Evolutionary conservation across 2,113 vertebrate genomes (phyloP).

Genomic region (Mungos mungo): DNA sequence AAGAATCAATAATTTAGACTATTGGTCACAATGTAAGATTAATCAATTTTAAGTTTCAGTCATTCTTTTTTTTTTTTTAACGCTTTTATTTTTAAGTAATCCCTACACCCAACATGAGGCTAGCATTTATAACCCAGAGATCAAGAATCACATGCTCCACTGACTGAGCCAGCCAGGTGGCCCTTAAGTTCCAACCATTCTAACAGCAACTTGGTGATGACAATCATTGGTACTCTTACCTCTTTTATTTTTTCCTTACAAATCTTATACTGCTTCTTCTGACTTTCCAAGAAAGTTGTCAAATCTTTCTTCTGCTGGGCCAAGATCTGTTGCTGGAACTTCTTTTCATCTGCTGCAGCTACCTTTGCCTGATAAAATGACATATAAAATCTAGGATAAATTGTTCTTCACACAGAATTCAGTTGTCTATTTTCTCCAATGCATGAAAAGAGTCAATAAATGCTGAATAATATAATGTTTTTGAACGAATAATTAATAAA

Average conservation of each 20-base stretch:
- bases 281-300: slow-evolving; percentile 98
- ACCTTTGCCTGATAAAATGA: slow-evolving; percentile 91
- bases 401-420: neutral
- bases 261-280: slow-evolving; percentile 99
- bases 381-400: neutral
- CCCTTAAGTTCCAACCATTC: neutral
- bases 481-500: neutral
- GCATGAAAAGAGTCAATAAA: neutral
- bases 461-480: neutral
- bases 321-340: slow-evolving; percentile 99
- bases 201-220: neutral
- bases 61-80: neutral
- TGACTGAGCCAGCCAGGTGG: neutral
- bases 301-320: slow-evolving; percentile 99
- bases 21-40: neutral
- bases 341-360: slow-evolving; percentile 95
- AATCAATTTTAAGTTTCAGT: neutral
- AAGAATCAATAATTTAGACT: neutral
- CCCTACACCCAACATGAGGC: neutral
- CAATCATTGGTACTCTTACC: slow-evolving; percentile 81
- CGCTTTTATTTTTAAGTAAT: neutral
- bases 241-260: slow-evolving; percentile 99
- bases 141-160: neutral
- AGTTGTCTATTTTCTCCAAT: neutral
- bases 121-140: neutral